Evolutionary conservation across 2,888 invertebrate species (phyloP), one percentile per base, ranked within the genome.

Genomic region (Idaea straminata): DNA sequence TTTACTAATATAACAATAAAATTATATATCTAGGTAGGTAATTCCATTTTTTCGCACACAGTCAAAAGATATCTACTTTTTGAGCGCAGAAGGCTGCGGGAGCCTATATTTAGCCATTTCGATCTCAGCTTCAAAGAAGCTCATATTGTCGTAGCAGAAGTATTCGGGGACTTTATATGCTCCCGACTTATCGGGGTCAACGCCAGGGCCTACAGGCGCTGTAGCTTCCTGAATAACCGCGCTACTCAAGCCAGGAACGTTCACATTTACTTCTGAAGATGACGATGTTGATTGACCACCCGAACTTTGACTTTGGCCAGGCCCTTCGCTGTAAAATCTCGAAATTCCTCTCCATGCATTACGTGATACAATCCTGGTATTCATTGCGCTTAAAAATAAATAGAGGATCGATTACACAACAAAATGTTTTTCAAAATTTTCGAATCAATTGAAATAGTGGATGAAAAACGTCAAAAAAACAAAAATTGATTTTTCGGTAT

Each of bases 141-240:
- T 96, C 75, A 93, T 95, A 60, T 93, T 94, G 79, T 97, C 94
- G 79, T 97, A 98, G 73, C 95, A 95, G 79, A 95, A 98, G 84
- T 98, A 98, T 89, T 98, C 98, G 0, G 97, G 97, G 70, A 97
- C 97, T 89, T 97, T 97, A 83, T 98, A 98, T 0, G 94, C 94
- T 10, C 94, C 95, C 66, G 92, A 84, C 84, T 96, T 96, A 38
- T 92, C 86, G 1, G 91, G 89, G 1, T 94, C 92, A 7, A 96
- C 96, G 61, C 95, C 95, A 36, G 96, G 96, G 15, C 96, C 96
- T n/a, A 96, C 95, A 47, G 95, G 93, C 66, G 89, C 88, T 0
- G 86, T 80, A 3, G 93, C 84, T 36, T 94, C 86, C 63, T 92
- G 92, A 0, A 95, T 89, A 63, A 94, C 93, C 57, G 94, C 94